A percentile compares a stretch with the other conserved stretches of the same genome.
Evolutionary conservation across 1,140 invertebrate genomes (phyloP).

Genomic region (Oreohelix idahoensis): DNA sequence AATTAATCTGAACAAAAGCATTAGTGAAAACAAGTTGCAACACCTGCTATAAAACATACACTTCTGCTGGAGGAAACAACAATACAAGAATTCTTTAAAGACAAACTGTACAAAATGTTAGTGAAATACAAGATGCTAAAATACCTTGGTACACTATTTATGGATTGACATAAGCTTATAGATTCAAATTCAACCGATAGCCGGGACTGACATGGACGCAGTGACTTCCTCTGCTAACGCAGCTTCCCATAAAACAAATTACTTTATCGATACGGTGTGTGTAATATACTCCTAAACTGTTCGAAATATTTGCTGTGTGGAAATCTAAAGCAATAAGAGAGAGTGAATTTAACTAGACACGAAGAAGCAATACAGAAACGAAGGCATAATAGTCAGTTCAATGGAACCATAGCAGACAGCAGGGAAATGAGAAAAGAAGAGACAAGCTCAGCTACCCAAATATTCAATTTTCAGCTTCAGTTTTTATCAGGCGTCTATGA

Average conservation of each 20-base stretch:
- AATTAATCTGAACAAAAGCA: too few species aligned
- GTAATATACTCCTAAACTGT: neutral
- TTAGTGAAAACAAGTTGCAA: too few species aligned
- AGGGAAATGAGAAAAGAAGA: neutral
- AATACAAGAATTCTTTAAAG: too few species aligned
- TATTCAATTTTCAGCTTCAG: conserved; percentile 21
- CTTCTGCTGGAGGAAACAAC: too few species aligned
- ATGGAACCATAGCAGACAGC: neutral
- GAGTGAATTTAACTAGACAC: neutral
- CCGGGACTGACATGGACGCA: too few species aligned
- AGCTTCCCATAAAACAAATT: neutral
- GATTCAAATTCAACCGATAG: too few species aligned
- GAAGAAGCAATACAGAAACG: neutral
- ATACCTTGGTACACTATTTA: too few species aligned
- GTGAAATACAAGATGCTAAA: too few species aligned
- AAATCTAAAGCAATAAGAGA: too few species aligned
- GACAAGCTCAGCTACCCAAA: neutral
- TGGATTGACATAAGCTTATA: too few species aligned
- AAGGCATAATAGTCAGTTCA: neutral
- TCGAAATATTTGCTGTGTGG: neutral
- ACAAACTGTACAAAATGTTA: too few species aligned
- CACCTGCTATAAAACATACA: too few species aligned
- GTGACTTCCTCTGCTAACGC: neutral
- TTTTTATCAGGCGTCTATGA: conserved; percentile 21
- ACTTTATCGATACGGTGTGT: neutral